These are phyloP conservation scores for Pseudanteris insignis DNA, from an alignment of 2,888 invertebrate genomes.

Conservation along the genomic window DNA sequence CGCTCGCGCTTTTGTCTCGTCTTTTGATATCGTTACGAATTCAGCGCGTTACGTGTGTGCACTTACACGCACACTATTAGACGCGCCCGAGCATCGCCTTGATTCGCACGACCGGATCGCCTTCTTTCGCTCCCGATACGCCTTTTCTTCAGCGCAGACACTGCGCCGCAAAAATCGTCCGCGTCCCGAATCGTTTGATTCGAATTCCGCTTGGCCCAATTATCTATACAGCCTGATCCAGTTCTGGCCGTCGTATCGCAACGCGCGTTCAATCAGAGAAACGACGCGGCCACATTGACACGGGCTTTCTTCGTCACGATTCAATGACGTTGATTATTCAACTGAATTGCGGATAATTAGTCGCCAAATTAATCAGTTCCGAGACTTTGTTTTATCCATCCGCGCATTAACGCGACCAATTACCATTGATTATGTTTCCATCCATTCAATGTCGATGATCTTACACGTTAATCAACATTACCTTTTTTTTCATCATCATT, in stretches of 20 bases:
- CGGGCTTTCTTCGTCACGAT: too few species aligned
- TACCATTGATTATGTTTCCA: too few species aligned
- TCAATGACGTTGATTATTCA: too few species aligned
- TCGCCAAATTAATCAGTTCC: too few species aligned
- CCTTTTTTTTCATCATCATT: too few species aligned
- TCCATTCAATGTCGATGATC: too few species aligned
- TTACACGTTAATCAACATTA: too few species aligned
- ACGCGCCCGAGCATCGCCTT: constrained; percentile 16
- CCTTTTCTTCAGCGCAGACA: constrained; percentile 20
- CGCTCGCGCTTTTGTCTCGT: constrained; percentile 34
- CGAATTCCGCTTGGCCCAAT: constrained; percentile 29
- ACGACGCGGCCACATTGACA: neutral
- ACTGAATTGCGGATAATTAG: too few species aligned
- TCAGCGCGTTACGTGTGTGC: constrained; percentile 8
- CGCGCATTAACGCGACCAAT: too few species aligned
- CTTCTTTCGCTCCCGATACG: constrained; percentile 22
- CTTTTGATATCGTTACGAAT: constrained; percentile 38
- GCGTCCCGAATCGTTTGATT: constrained; percentile 12
- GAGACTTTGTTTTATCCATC: too few species aligned
- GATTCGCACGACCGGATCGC: constrained; percentile 32
- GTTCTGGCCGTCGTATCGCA: neutral
- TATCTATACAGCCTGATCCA: constrained; percentile 15
- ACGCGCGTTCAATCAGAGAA: too few species aligned
- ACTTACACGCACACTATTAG: constrained; percentile 7
- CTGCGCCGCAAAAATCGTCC: constrained; percentile 25